Evolutionary conservation across 2,888 invertebrate genomes (phyloP).

Genomic region (Drosophila sordidula): DNA sequence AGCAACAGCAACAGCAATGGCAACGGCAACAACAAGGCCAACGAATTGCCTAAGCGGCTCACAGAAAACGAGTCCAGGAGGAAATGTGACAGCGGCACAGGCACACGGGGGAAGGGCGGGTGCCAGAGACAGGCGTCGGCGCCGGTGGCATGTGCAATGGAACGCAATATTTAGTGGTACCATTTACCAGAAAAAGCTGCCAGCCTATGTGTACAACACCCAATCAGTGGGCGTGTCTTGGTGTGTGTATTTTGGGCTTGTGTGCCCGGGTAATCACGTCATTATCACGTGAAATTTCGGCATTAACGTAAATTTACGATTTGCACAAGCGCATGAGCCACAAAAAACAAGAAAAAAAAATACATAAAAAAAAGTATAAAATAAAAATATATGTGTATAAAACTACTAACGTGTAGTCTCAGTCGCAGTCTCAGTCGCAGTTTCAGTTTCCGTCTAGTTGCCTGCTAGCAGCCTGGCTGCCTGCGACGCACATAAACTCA

Average conservation of each 20-base stretch:
- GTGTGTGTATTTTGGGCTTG: slow-evolving; percentile 37
- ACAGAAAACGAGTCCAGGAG: slow-evolving; percentile 27
- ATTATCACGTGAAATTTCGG: slow-evolving; percentile 82
- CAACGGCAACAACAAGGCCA: slow-evolving; percentile 20
- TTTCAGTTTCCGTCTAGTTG: slow-evolving; percentile 35
- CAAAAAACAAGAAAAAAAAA: slow-evolving; percentile 27
- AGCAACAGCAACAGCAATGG: slow-evolving; percentile 21
- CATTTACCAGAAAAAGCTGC: slow-evolving; percentile 29
- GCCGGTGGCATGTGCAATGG: slow-evolving; percentile 54
- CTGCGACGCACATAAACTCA: slow-evolving; percentile 78
- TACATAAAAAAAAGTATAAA: slow-evolving; percentile 19
- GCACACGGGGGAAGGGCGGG: not conserved
- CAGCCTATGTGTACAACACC: slow-evolving; percentile 28
- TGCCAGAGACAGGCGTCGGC: not conserved
- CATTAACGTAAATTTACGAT: slow-evolving; percentile 81
- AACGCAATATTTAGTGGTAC: slow-evolving; percentile 43
- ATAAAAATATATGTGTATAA: slow-evolving; percentile 54
- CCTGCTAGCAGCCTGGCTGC: slow-evolving; percentile 39
- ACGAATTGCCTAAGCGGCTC: slow-evolving; percentile 21
- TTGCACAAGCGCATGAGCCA: slow-evolving; percentile 55
- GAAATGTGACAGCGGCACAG: slow-evolving; percentile 34
- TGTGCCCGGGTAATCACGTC: slow-evolving; percentile 79
- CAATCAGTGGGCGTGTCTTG: not conserved
- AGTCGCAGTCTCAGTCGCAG: slow-evolving; percentile 24
- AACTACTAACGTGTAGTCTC: slow-evolving; percentile 52